Evolutionary conservation across 1,140 invertebrate species (phyloP).

Genomic region (Argopecten irradians): DNA sequence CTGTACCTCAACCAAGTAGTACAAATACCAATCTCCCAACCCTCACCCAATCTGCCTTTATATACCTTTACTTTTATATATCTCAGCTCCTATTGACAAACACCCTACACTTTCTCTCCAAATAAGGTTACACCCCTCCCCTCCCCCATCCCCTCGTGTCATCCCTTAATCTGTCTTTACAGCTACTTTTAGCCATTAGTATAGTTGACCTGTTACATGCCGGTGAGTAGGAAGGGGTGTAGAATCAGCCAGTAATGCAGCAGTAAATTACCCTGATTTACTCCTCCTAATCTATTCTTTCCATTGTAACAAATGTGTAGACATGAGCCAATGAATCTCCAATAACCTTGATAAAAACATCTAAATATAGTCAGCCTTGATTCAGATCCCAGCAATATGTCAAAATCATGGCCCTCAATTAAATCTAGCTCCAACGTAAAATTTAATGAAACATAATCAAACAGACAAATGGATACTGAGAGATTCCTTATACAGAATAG

Average conservation of each 20-base stretch:
- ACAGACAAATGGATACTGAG: background rate
- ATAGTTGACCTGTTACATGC: background rate
- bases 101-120: no score
- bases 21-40: no score
- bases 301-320: background rate
- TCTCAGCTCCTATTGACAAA: no score
- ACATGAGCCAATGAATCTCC: background rate
- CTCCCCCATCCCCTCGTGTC: no score
- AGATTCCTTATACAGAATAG: background rate
- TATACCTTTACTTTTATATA: no score
- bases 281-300: background rate
- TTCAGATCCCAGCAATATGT: background rate
- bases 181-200: background rate
- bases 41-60: no score
- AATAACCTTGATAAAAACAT: slow-evolving; percentile 7
- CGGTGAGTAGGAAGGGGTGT: background rate
- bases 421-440: background rate
- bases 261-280: slow-evolving; percentile 9
- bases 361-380: slow-evolving; percentile 16
- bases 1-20: no score
- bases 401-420: background rate
- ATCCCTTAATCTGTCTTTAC: background rate
- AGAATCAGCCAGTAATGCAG: background rate
- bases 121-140: no score
- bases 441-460: background rate